Evolutionary conservation across 2,797 vertebrate genomes (phyloP), one percentile per base, ranked within the genome.

Genomic region (Lateolabrax maculatus): DNA sequence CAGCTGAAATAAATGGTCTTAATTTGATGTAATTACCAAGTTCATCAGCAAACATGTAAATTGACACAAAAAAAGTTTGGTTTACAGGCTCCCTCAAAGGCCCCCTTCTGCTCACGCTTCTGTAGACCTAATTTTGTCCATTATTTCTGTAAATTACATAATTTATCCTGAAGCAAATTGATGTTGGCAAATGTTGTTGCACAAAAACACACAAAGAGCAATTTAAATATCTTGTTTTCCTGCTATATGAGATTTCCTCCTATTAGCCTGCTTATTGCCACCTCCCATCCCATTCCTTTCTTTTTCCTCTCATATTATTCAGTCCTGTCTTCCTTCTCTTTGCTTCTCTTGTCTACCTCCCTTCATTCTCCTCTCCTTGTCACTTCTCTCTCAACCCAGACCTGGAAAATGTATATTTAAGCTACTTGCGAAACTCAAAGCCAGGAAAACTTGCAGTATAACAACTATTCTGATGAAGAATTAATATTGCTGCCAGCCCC

Each of bases 1-100:
- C 88, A 25, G 60, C 83, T 90, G 79, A 71, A 89, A 83, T 89
- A 91, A 92, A 87, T 86, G 49, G 62, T 85, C 87, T 91, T 92
- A 87, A 94, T 93, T 94, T 90, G 85, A 91, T 88, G 87, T 91
- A 87, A 92, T 94, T 93, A 87, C 83, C 37, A 86, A 91, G 89
- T 89, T 93, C 86, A 92, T 90, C 84, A 86, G 79, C 80, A 88
- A 79, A 84, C 84, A 84, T 49, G 57, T 87, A 73, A 63, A 84
- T 85, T 80, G 84, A 85, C 31, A 34, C 6, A 6, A 34, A 34
- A 34, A 6, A 84, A 83, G 80, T 89, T 88, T 86, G 78, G 79
- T 72, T 85, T 43, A 81, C 78, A 83, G 84, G 84, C 86, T 84
- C 70, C 76, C 6, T 90, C 70, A 80, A 73, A 88, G 73, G 84